These are phyloP conservation scores for Acinonyx jubatus DNA, from an alignment of 2,113 vertebrate genomes.

Conservation along the genomic window DNA sequence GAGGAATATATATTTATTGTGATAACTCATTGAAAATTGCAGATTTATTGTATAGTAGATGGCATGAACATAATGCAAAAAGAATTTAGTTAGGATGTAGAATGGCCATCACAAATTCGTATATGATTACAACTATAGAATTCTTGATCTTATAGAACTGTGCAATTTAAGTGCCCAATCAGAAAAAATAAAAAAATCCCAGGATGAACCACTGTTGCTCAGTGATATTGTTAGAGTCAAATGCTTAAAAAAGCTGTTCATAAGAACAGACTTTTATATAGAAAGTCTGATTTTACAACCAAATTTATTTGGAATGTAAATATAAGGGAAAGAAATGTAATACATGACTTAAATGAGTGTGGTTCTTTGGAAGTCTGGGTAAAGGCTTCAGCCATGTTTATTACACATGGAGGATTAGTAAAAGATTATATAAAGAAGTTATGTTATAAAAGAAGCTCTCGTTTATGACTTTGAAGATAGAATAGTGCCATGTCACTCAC, in stretches of 20 bases:
- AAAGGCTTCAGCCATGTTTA: not conserved
- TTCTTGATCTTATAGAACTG: not conserved
- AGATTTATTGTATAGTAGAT: not conserved
- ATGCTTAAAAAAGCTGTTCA: not conserved
- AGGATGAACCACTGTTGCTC: not conserved
- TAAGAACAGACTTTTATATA: not conserved
- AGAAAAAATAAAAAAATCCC: not conserved
- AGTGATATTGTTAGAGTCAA: not conserved
- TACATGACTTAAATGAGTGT: not conserved
- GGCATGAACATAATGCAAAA: not conserved
- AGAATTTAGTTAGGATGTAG: not conserved
- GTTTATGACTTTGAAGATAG: not conserved
- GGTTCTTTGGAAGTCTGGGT: not conserved
- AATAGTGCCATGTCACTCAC: not conserved
- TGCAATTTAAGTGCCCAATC: not conserved
- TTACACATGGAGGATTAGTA: not conserved
- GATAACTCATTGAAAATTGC: not conserved
- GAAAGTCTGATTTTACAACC: not conserved
- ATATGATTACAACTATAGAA: not conserved
- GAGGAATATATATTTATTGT: not conserved
- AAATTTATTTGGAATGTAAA: not conserved
- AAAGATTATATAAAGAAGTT: not conserved
- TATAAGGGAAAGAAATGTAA: not conserved
- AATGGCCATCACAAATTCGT: not conserved
- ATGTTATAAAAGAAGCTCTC: not conserved